Evolutionary conservation across 2,113 vertebrate genomes (phyloP).

Genomic region (Ochotona curzoniae): DNA sequence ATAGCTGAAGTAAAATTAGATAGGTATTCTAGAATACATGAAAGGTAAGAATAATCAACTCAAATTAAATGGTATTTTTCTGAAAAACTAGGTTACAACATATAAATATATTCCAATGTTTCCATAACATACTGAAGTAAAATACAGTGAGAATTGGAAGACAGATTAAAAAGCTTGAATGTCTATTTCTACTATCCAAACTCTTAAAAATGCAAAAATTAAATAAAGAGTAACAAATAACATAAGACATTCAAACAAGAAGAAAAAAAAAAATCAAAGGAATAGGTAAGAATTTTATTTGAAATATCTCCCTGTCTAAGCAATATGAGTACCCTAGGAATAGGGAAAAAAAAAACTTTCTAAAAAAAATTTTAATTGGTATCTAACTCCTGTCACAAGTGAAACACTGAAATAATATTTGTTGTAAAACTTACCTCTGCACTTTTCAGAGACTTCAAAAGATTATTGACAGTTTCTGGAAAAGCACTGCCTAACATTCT

Average conservation of each 20-base stretch:
- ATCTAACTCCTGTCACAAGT: conserved; percentile 26
- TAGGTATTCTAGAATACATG: conserved; percentile 2
- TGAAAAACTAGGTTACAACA: conserved; percentile 3
- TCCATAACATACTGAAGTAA: background rate
- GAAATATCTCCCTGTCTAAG: background rate
- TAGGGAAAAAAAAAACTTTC: background rate
- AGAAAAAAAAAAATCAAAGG: background rate
- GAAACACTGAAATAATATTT: conserved; percentile 26
- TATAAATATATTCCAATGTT: conserved; percentile 1
- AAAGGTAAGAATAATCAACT: conserved; percentile 43
- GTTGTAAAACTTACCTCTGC: conserved; percentile 91
- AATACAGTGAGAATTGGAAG: conserved; percentile 27
- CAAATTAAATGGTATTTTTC: conserved; percentile 18
- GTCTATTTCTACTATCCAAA: background rate
- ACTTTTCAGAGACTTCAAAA: conserved; percentile 97
- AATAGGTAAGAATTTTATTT: background rate
- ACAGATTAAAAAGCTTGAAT: conserved; percentile 8
- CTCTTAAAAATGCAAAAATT: conserved; percentile 21
- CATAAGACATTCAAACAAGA: background rate
- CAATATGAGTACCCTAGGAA: background rate
- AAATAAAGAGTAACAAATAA: conserved; percentile 43
- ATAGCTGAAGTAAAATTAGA: conserved; percentile 40
- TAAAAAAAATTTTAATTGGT: background rate
- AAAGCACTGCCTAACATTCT: conserved; percentile 98
- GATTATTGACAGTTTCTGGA: conserved; percentile 98